Percentiles rank a stretch among this genome's conserved stretches.
Conservation (phyloP, 2,888 invertebrate species). For the Yponomeuta malinellus region DNA sequence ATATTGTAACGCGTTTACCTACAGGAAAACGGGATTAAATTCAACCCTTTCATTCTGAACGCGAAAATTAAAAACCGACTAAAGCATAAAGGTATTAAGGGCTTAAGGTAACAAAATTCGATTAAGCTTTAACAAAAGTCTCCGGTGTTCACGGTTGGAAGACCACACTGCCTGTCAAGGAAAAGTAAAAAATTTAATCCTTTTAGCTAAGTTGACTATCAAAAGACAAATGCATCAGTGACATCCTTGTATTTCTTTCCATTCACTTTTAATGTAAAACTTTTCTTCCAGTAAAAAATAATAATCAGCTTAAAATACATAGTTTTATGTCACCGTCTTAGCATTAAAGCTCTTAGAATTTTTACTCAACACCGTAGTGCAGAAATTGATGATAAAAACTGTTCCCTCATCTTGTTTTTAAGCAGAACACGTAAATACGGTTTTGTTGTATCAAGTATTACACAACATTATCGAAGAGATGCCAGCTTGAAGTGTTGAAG, state of each 20-base stretch:
- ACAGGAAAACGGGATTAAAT: conserved; percentile 62
- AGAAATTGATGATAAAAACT: too few relatives aligned
- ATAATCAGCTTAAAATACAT: too few relatives aligned
- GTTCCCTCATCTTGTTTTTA: conserved; percentile 2
- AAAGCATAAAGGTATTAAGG: conserved; percentile 71
- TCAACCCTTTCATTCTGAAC: conserved; percentile 62
- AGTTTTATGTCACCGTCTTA: too few relatives aligned
- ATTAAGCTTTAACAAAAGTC: conserved; percentile 57
- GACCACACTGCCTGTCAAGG: conserved; percentile 73
- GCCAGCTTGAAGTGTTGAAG: conserved; percentile 42
- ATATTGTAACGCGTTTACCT: conserved; percentile 44
- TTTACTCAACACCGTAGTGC: too few relatives aligned
- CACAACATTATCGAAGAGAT: conserved; percentile 37
- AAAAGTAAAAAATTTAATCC: conserved; percentile 74
- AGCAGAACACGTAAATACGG: conserved; percentile 43
- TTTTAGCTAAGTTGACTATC: conserved; percentile 75
- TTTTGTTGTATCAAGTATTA: conserved; percentile 37
- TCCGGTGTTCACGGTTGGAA: conserved; percentile 64
- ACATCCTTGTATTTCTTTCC: conserved; percentile 63
- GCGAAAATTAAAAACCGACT: conserved; percentile 70
- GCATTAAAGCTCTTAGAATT: too few relatives aligned
- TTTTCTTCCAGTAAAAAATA: not conserved
- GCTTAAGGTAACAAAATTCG: conserved; percentile 70
- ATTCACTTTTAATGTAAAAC: conserved; percentile 20
- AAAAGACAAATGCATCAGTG: conserved; percentile 67